Percentiles rank a stretch among this genome's conserved stretches.
phyloP scores from a whole-genome alignment of 2,113 vertebrate genomes.

The Orcinus orca region DNA sequence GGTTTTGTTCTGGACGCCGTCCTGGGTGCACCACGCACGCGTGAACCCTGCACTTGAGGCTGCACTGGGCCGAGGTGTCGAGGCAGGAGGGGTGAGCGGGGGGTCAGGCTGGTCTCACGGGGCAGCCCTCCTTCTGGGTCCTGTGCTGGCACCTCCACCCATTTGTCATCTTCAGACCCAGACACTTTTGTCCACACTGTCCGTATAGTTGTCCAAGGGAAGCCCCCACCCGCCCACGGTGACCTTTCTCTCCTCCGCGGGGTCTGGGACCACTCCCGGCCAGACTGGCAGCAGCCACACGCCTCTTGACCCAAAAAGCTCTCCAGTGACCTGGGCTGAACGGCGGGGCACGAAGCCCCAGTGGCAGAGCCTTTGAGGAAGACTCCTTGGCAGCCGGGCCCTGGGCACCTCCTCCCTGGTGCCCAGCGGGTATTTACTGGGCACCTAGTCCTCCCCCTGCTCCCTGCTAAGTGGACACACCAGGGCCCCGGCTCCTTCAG shows the following conservation, averaged over 20 bases:
- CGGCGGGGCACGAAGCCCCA: background rate
- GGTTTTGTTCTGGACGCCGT: background rate
- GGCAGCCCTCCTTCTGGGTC: background rate
- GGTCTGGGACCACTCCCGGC: background rate
- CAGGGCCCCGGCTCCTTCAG: background rate
- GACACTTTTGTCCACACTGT: background rate
- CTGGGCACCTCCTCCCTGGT: background rate
- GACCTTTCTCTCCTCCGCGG: background rate
- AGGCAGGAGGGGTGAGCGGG: background rate
- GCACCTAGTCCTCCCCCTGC: too few relatives aligned
- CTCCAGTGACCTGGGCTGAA: background rate
- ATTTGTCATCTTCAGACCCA: background rate
- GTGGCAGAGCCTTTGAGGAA: background rate
- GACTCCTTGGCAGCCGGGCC: background rate
- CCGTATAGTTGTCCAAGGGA: background rate
- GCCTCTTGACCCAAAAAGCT: background rate
- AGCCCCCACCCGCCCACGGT: background rate
- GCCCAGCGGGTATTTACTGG: background rate
- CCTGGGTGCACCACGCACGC: too few relatives aligned
- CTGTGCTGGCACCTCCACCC: fast-evolving
- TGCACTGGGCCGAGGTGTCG: too few relatives aligned
- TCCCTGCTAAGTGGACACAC: background rate
- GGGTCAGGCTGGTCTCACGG: background rate
- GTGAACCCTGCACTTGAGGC: background rate
- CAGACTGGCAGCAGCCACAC: background rate